Conservation (phyloP, 2,113 vertebrate species). For the Bungarus multicinctus region DNA sequence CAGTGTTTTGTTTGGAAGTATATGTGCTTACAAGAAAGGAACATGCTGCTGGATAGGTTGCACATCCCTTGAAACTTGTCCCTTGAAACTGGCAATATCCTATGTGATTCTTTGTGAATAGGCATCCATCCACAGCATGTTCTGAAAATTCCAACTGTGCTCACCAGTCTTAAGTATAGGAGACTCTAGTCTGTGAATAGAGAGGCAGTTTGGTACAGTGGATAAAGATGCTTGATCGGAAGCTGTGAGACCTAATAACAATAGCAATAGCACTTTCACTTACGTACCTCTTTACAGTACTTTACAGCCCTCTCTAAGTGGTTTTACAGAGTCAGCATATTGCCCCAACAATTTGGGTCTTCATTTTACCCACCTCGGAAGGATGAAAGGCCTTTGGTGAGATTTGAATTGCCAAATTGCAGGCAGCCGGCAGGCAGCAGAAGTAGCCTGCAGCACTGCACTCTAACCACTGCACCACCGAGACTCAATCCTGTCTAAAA, state of each 20-base stretch:
- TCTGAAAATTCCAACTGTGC: not conserved
- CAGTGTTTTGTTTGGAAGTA: not conserved
- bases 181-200: not conserved
- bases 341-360: no score
- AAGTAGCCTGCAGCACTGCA: no score
- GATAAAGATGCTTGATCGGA: not conserved
- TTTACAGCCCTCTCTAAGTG: no score
- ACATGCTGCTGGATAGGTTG: not conserved
- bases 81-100: not conserved
- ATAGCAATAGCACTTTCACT: no score
- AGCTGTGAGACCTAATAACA: not conserved
- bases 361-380: no score
- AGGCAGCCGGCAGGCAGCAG: no score
- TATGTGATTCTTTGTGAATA: not conserved
- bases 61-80: not conserved
- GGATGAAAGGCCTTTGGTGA: no score
- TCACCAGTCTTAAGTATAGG: not conserved
- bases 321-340: no score
- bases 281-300: no score
- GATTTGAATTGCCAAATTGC: no score
- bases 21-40: not conserved
- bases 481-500: not conserved
- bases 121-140: not conserved
- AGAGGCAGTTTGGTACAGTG: not conserved
- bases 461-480: no score